Percentiles rank a stretch among this genome's conserved stretches.
These are phyloP conservation scores for Drosophila tristis DNA, from an alignment of 1,140 invertebrate genomes.

Conservation along the genomic window DNA sequence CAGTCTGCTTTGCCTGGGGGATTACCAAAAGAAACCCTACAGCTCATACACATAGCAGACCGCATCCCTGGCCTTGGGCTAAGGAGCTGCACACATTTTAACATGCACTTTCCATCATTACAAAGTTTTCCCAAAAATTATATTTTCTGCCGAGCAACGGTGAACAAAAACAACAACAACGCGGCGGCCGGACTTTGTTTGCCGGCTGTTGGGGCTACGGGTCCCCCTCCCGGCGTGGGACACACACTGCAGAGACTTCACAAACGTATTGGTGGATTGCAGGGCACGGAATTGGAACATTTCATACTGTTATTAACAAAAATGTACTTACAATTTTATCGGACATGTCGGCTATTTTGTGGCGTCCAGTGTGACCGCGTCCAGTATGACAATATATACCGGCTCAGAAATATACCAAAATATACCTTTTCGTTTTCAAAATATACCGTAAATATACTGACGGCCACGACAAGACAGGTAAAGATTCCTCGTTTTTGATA, in stretches of 20 bases:
- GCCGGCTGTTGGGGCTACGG: constrained; percentile 42
- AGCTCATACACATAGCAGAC: background rate
- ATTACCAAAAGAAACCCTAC: background rate
- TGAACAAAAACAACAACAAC: constrained; percentile 36
- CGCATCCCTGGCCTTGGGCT: background rate
- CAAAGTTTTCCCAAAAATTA: constrained; percentile 2
- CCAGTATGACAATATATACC: background rate
- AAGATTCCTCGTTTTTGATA: no score
- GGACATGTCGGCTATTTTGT: constrained; percentile 57
- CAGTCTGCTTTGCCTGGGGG: background rate
- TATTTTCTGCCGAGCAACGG: constrained; percentile 18
- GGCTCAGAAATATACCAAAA: no score
- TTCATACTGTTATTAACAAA: constrained; percentile 30
- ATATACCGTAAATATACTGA: no score
- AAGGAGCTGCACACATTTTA: background rate
- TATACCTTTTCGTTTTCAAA: no score
- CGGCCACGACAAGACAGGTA: no score
- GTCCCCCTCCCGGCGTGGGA: background rate
- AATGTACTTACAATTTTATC: constrained; percentile 77
- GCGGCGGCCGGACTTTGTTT: constrained; percentile 11
- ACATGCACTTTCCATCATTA: background rate
- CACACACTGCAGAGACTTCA: background rate
- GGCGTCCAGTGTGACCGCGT: background rate
- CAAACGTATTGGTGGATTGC: no score
- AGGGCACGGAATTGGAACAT: background rate